Evolutionary conservation across 2,888 invertebrate genomes (phyloP).

Genomic region (Salpingus planirostris): DNA sequence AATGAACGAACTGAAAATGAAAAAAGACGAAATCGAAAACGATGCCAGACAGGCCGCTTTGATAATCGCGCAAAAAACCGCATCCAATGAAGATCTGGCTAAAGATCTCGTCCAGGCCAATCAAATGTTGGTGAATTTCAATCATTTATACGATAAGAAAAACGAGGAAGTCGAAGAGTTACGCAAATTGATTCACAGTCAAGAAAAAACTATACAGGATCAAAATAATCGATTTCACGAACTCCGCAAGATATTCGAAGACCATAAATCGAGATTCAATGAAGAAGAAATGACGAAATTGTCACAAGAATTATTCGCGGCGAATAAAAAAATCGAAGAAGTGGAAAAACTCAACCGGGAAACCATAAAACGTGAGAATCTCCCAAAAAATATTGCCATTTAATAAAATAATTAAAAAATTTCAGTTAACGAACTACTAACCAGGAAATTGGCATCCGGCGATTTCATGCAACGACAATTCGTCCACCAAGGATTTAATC

Average conservation of each 20-base stretch:
- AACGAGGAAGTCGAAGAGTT: conserved; percentile 30
- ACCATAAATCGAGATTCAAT: conserved; percentile 28
- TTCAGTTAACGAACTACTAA: conserved; percentile 10
- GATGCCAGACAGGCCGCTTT: conserved; percentile 35
- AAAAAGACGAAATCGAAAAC: conserved; percentile 27
- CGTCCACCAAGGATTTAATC: no score
- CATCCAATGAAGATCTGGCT: conserved; percentile 34
- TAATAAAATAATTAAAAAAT: neutral
- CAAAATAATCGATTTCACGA: conserved; percentile 23
- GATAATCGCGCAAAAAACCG: conserved; percentile 34
- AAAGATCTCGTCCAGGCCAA: conserved; percentile 39
- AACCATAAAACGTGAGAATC: conserved; percentile 33
- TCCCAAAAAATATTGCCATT: neutral
- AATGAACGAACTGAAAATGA: no score
- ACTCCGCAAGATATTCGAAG: conserved; percentile 28
- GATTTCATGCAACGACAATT: conserved; percentile 4
- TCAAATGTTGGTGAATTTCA: conserved; percentile 37
- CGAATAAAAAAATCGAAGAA: conserved; percentile 26
- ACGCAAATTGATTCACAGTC: conserved; percentile 16
- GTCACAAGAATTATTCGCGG: conserved; percentile 23
- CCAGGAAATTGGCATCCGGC: conserved; percentile 9
- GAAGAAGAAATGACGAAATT: conserved; percentile 26
- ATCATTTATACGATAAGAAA: conserved; percentile 34
- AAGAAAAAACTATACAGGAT: conserved; percentile 27
- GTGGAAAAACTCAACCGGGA: conserved; percentile 33